These are phyloP conservation scores for Pasiphila rectangulata DNA, from an alignment of 2,888 invertebrate genomes.

Conservation along the genomic window DNA sequence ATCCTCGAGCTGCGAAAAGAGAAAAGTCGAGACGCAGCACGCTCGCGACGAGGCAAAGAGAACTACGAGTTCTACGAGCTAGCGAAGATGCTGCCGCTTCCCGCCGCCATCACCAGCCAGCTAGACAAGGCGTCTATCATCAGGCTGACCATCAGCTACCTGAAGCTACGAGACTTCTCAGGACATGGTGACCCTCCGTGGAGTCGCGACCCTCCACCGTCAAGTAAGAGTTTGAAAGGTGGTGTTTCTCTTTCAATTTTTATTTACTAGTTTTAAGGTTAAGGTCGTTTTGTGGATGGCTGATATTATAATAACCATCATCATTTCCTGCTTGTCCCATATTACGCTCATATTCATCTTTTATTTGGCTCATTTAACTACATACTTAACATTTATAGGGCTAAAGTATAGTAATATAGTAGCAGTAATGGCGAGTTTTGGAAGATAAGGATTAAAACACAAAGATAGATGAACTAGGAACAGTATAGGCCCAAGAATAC, in stretches of 20 bases:
- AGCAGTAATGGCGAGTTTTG: too few relatives aligned
- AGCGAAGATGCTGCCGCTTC: slow-evolving; percentile 95
- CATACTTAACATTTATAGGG: too few relatives aligned
- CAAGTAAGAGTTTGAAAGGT: slow-evolving; percentile 92
- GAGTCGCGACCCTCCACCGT: slow-evolving; percentile 90
- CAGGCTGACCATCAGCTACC: slow-evolving; percentile 96
- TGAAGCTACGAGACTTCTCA: slow-evolving; percentile 96
- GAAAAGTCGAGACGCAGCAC: slow-evolving; percentile 95
- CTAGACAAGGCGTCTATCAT: slow-evolving; percentile 98
- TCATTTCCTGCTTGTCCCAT: too few relatives aligned
- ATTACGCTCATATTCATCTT: too few relatives aligned
- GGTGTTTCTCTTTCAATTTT: slow-evolving; percentile 47
- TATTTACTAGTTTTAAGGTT: slow-evolving; percentile 2
- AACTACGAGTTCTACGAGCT: slow-evolving; percentile 98
- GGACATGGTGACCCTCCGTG: slow-evolving; percentile 98
- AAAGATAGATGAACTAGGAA: too few relatives aligned
- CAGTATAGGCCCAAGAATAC: too few relatives aligned
- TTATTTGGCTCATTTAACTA: too few relatives aligned
- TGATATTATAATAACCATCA: too few relatives aligned
- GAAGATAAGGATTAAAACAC: too few relatives aligned
- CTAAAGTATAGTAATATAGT: too few relatives aligned
- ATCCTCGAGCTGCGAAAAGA: slow-evolving; percentile 96
- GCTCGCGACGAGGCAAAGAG: slow-evolving; percentile 95
- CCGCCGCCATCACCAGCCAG: slow-evolving; percentile 95
- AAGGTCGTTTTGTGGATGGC: too few relatives aligned